Evolutionary conservation across 2,113 vertebrate genomes (phyloP), one percentile per base, ranked within the genome.

Genomic region (Cyrtonyx montezumae): DNA sequence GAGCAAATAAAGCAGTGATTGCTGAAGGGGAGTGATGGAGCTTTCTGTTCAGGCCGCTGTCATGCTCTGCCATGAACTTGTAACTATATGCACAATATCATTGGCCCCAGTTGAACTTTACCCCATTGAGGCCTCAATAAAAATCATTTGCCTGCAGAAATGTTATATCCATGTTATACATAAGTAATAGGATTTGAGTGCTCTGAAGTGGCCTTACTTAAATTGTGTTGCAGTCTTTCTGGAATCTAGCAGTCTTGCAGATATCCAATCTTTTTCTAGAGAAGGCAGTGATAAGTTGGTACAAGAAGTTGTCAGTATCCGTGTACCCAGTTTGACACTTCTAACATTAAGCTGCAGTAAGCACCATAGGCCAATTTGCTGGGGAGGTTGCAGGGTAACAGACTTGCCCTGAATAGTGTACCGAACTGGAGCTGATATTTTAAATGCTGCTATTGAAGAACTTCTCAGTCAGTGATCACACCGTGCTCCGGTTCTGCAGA

Each of bases 61-160:
- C 65, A 18, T 91, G 18, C 42, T 76, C 49, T 80, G 55, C 2
- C 2, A 42, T 95, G 90, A 90, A 59, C 76, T 70, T 91, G 73
- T 82, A 95, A 91, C 91, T 92, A 37, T 59, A 86, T 84, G 51
- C 69, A 88, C 61, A 81, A 53, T 78, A 32, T 56, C 26, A 37
- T 80, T 0, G 2, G 91, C 91, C 86, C 49, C 61, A 59, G 55
- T 6, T 92, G 37, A 93, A 86, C 91, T 86, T 79, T 70, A 51
- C 78, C 25, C 61, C 46, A 8, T 84, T 84, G 87, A 90, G 80
- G 87, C 93, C 84, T 71, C 42, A 70, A 46, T 78, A 68, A 91
- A 92, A 92, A 74, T 81, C 37, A 46, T 78, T 91, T 30, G 55
- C 65, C 65, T 17, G 4, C 11, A 34, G 23, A 90, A 51, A 63